phyloP scores from a whole-genome alignment of 1,140 invertebrate genomes.

The Papilio glaucus region DNA sequence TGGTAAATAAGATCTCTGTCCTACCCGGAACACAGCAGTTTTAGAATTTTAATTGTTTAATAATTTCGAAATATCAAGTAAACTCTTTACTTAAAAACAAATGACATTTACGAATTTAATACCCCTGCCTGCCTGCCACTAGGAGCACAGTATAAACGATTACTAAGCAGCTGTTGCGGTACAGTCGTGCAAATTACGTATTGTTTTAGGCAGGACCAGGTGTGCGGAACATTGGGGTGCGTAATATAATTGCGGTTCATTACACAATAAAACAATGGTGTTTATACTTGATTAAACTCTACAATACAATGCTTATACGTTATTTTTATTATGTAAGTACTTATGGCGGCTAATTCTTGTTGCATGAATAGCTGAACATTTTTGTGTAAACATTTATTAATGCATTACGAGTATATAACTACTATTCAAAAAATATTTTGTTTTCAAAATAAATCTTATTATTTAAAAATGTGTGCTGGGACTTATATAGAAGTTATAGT shows the following conservation, averaged over 20 bases:
- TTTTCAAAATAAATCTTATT: neutral
- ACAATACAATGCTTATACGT: neutral
- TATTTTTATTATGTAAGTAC: neutral
- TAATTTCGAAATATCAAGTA: no score
- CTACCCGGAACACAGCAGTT: no score
- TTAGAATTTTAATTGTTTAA: no score
- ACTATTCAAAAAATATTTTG: neutral
- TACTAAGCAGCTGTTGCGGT: neutral
- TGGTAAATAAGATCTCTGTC: no score
- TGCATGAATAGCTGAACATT: neutral
- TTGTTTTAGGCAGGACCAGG: neutral
- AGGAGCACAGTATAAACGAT: neutral
- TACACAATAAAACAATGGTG: conserved; percentile 22
- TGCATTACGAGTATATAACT: neutral
- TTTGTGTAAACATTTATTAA: neutral
- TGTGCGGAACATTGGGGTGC: conserved; percentile 14
- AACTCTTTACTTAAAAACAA: neutral
- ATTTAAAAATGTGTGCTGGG: neutral
- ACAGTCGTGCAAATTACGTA: neutral
- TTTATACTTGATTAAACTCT: conserved; percentile 16
- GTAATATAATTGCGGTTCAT: conserved; percentile 21
- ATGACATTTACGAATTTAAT: neutral
- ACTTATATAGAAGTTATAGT: no score
- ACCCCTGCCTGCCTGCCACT: neutral
- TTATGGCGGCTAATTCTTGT: neutral